Base-by-base conservation (phyloP, 2,797 vertebrate genomes). In the Nyctalus aviator region DNA sequence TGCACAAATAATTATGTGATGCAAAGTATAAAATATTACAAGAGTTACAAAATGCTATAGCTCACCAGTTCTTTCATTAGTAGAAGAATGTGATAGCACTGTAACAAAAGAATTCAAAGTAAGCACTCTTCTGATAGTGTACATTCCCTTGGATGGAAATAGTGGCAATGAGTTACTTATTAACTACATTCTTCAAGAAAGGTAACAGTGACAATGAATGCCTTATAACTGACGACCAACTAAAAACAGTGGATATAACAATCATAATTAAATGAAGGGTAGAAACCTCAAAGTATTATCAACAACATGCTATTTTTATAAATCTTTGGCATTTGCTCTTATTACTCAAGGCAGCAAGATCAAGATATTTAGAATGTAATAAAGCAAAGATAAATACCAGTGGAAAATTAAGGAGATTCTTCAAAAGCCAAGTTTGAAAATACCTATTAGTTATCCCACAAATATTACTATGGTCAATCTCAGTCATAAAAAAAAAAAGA, bases 391-490 rank as follows among this genome's bases (percentile, higher is more conserved):
- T 83, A 92, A 96, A 96, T 48, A 84, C 53, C 30, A 79, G 59
- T 4, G 4, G 83, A 91, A 91, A 95, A 71, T 85, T 79, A 91
- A 79, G 14, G 14, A 78, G 23, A 17, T 30, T 93, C 86, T 78
- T 91, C 32, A 62, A 94, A 94, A 94, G 88, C 48, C 48, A 95
- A 71, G n/a, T 91, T 50, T 77, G 27, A 46, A 69, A 94, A 90
- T 92, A 84, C 25, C 62, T 90, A 62, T 79, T n/a, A 77, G 48
- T 46, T 85, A 41, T 50, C 79, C 93, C 69, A 81, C 17, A 77
- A 76, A 93, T 77, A 64, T 86, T 77, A 91, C 23, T 72, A 68
- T 35, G 69, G 27, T 69, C 44, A 64, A 15, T 89, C 30, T 73
- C 57, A 68, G 64, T 85, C 53, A 81, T 48, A 23, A 15, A 41